These are phyloP conservation scores for Montipora efflorescens DNA, from an alignment of 64 coral and sea anemone genomes.

Conservation along the genomic window DNA sequence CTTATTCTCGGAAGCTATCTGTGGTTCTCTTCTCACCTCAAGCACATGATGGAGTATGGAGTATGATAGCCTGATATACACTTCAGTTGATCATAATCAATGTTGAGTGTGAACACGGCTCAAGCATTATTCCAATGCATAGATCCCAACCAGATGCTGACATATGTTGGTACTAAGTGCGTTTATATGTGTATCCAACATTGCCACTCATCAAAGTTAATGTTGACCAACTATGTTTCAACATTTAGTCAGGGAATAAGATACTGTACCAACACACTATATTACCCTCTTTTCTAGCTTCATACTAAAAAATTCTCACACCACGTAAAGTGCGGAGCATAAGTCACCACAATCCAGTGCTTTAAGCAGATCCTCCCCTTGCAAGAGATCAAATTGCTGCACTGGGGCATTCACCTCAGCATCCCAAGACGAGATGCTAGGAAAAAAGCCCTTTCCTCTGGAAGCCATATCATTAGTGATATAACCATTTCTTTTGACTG, in stretches of 20 bases:
- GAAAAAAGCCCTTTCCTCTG: slow-evolving; percentile 50
- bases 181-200: no score
- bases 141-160: no score
- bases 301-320: background rate
- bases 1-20: no score
- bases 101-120: no score
- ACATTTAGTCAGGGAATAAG: background rate
- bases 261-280: background rate
- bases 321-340: background rate
- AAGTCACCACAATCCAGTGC: slow-evolving; percentile 70
- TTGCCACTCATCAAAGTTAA: no score
- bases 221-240: background rate
- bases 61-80: no score
- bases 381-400: slow-evolving; percentile 64
- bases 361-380: slow-evolving; percentile 75
- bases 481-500: slow-evolving; percentile 56
- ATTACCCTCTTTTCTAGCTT: background rate
- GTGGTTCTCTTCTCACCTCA: no score
- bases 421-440: slow-evolving; percentile 60
- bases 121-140: no score
- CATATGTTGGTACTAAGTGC: no score
- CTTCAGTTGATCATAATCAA: no score
- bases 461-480: slow-evolving; percentile 72
- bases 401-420: slow-evolving; percentile 88
- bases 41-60: no score